phyloP scores from a whole-genome alignment of 1,140 invertebrate genomes.

The Brachionus plicatilis region DNA sequence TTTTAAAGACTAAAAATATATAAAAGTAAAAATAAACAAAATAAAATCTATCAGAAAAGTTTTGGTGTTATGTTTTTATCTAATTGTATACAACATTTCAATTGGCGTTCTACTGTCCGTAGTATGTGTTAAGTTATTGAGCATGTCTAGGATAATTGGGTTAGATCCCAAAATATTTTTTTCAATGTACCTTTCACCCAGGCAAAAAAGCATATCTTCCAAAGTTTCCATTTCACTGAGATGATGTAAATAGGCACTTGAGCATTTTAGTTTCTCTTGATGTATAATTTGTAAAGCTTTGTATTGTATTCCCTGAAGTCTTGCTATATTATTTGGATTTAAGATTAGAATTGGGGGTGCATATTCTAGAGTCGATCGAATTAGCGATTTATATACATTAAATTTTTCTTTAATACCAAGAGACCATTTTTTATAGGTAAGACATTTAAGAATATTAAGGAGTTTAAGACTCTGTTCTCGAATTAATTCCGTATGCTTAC shows the following conservation, averaged over 20 bases:
- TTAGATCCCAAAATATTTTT: background rate
- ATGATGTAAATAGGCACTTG: background rate
- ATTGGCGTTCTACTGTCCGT: background rate
- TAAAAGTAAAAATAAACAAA: background rate
- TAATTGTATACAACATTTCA: background rate
- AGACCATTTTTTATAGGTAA: background rate
- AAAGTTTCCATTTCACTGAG: background rate
- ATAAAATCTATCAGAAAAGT: background rate
- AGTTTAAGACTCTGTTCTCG: background rate
- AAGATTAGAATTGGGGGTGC: background rate
- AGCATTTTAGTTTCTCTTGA: background rate
- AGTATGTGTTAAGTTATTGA: background rate
- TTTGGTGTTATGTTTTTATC: background rate
- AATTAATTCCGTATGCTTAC: background rate
- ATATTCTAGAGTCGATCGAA: background rate
- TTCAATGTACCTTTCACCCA: no score
- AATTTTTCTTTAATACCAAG: background rate
- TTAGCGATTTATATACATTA: background rate
- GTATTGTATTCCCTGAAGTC: background rate
- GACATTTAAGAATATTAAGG: background rate
- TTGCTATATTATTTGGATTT: no score
- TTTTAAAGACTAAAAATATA: no score
- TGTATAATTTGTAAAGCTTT: slow-evolving; percentile 2
- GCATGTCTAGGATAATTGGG: background rate
- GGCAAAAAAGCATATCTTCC: background rate